These are phyloP conservation scores for Emberiza fucata DNA, from an alignment of 2,113 vertebrate species.

Conservation along the genomic window DNA sequence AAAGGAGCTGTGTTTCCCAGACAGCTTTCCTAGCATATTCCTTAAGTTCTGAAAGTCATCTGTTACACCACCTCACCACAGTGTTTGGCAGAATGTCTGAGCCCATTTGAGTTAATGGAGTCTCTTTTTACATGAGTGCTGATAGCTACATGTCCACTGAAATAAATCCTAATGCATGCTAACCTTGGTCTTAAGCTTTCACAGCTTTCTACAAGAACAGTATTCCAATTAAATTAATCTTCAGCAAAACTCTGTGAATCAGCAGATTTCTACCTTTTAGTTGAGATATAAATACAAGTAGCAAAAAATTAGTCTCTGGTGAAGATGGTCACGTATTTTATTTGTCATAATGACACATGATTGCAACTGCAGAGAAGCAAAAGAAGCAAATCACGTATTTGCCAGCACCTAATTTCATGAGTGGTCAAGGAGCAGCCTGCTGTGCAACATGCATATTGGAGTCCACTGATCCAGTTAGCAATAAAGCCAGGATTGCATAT, in stretches of 20 bases:
- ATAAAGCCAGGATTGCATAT: background rate
- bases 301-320: background rate
- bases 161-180: background rate
- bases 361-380: background rate
- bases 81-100: background rate
- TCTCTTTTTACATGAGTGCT: background rate
- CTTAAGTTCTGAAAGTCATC: background rate
- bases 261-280: background rate
- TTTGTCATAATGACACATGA: background rate
- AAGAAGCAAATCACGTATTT: background rate
- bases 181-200: background rate
- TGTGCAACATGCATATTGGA: background rate
- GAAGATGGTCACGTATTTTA: background rate
- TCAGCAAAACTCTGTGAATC: background rate
- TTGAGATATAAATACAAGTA: background rate
- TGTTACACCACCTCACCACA: fast-evolving
- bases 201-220: background rate
- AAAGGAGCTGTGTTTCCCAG: background rate
- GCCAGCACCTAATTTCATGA: background rate
- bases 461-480: background rate
- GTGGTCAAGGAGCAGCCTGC: background rate
- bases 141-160: background rate
- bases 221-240: background rate
- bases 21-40: background rate
- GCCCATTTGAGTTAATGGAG: background rate